Base-by-base conservation (phyloP, 2,888 invertebrate genomes). In the Rhamnusium bicolor region DNA sequence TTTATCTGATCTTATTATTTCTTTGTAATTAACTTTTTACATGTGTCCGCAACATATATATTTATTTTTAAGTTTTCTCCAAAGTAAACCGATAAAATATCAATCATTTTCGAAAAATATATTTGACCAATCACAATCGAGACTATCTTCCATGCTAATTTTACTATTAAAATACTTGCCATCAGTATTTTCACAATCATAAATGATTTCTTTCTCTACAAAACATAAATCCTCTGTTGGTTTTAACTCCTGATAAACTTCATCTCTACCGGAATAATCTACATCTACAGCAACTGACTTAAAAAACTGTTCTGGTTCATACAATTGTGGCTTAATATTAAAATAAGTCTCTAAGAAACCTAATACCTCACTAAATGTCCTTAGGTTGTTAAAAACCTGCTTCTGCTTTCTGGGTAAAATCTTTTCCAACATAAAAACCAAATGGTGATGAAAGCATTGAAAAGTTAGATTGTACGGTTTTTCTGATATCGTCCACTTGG, bases 401-500 rank as follows among this genome's bases (percentile, higher is more conserved):
- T 95, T 93, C 82, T 95, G 92, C 62, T 91, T 88, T 82, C 93
- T 94, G 0, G 92, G 90, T 80, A 98, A 89, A 47, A 94, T 86
- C 87, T 94, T 94, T 83, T 97, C 96, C 83, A 97, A 90, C 99
- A 99, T 99, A 86, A 97, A 98, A 63, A 97, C 96, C 76, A 99
- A 91, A 89, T 99, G 99, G 86, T 98, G 98, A 89, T 99, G 99
- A 84, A 98, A 97, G 84, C 93, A 93, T 79, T 95, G 93, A 87
- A 95, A 98, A 63, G 92, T 91, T 69, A 95, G 79, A 79, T 87
- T 92, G 69, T 87, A 89, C 51, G 94, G 92, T 76, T 89, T 88
- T 21, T 91, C 90, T 53, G 90, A 84, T 72, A 87, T 85, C 1
- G 68, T 77, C 12, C 40, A 66, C 63, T 53, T 75, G 24, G 70